Percentiles rank a stretch among this genome's conserved stretches.
Evolutionary conservation across 2,888 invertebrate genomes (phyloP).

Genomic region (Drosophila vallismaia): DNA sequence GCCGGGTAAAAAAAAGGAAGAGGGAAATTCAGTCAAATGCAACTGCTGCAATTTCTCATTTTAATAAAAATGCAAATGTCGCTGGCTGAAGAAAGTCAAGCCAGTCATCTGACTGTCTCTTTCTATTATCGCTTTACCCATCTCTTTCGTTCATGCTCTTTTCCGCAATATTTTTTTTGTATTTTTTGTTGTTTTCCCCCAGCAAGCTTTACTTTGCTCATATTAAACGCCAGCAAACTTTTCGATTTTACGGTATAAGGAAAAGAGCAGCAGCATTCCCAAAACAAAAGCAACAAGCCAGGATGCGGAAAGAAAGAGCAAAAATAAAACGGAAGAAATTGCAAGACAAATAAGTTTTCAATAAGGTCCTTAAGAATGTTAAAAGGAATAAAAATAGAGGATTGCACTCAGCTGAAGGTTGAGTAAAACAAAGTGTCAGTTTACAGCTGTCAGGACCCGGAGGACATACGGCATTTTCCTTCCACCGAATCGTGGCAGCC

Average conservation of each 20-base stretch:
- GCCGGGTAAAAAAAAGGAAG: constrained; percentile 9
- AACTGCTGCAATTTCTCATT: constrained; percentile 75
- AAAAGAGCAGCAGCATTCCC: constrained; percentile 16
- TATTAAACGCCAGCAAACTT: constrained; percentile 66
- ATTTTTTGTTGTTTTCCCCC: not conserved
- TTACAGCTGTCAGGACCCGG: constrained; percentile 47
- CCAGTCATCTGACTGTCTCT: constrained; percentile 43
- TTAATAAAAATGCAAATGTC: constrained; percentile 79
- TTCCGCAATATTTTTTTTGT: not conserved
- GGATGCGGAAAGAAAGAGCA: constrained; percentile 18
- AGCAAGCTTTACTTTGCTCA: constrained; percentile 12
- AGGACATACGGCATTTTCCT: constrained; percentile 24
- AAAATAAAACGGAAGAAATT: constrained; percentile 11
- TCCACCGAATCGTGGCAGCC: not conserved
- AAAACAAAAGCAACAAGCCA: constrained; percentile 19
- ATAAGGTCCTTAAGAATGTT: constrained; percentile 57
- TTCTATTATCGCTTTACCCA: constrained; percentile 15
- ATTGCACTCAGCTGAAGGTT: constrained; percentile 39
- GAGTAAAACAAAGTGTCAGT: constrained; percentile 59
- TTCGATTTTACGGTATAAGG: constrained; percentile 63
- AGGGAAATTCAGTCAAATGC: constrained; percentile 57
- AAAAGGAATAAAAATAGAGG: constrained; percentile 32
- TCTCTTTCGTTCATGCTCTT: constrained; percentile 1
- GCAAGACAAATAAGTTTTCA: constrained; percentile 64
- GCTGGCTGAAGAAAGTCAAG: constrained; percentile 63